These are phyloP conservation scores for Laspeyria flexula DNA, from an alignment of 2,888 invertebrate species.

Conservation along the genomic window DNA sequence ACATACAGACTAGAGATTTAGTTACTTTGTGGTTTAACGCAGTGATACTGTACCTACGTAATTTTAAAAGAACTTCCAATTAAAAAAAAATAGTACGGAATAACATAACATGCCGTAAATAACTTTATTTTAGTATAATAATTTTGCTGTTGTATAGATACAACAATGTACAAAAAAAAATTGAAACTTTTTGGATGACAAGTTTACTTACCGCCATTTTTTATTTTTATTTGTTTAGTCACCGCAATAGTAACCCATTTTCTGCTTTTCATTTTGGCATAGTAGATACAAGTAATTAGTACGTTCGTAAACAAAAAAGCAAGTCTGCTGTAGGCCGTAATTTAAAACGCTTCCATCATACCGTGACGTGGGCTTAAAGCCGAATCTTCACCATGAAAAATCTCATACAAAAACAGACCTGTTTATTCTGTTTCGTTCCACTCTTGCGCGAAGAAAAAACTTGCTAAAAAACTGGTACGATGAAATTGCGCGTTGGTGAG, in stretches of 20 bases:
- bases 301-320: constrained; percentile 34
- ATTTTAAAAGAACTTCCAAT: no score
- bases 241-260: not conserved
- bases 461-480: constrained; percentile 41
- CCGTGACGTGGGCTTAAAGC: constrained; percentile 50
- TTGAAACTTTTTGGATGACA: no score
- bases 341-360: constrained; percentile 57
- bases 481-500: constrained; percentile 49
- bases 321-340: constrained; percentile 50
- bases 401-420: constrained; percentile 62
- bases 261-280: constrained; percentile 21
- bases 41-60: no score
- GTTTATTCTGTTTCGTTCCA: constrained; percentile 67
- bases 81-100: no score
- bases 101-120: no score
- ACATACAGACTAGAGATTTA: no score
- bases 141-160: no score
- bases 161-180: no score
- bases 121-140: no score
- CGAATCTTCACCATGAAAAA: constrained; percentile 58
- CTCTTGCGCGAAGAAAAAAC: constrained; percentile 54
- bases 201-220: no score
- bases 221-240: no score
- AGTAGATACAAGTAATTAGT: constrained; percentile 27
- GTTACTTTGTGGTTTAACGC: no score